phyloP scores from a whole-genome alignment of 2,888 invertebrate genomes.

The Amblyteles armatorius region DNA sequence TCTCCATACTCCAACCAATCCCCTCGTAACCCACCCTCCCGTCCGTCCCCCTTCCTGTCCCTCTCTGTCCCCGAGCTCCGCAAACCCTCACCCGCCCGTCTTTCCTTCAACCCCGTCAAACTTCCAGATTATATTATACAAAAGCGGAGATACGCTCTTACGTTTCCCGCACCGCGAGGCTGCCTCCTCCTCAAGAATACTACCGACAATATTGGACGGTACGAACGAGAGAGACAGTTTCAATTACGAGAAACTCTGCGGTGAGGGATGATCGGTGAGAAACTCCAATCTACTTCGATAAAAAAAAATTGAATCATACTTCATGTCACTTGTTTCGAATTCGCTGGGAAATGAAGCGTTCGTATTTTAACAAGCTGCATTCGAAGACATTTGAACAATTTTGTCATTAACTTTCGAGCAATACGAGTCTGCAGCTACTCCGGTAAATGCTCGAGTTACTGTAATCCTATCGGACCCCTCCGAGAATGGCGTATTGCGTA shows the following conservation, averaged over 20 bases:
- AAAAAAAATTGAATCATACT: not conserved
- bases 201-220: conserved; percentile 35
- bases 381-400: not conserved
- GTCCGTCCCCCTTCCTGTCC: conserved; percentile 72
- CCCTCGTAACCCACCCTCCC: conserved; percentile 70
- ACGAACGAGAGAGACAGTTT: conserved; percentile 57
- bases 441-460: not conserved
- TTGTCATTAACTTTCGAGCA: not conserved
- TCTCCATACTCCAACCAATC: conserved; percentile 76
- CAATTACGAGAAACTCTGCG: conserved; percentile 63
- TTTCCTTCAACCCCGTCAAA: conserved; percentile 77
- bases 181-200: conserved; percentile 6
- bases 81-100: conserved; percentile 71
- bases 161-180: conserved; percentile 66
- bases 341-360: not conserved
- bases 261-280: conserved; percentile 54
- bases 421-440: not conserved
- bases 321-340: not conserved
- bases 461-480: conserved; percentile 11
- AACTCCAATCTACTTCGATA: conserved; percentile 14
- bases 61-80: conserved; percentile 50
- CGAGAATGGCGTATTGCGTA: conserved; percentile 24
- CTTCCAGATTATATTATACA: conserved; percentile 82
- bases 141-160: conserved; percentile 78
- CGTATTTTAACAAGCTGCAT: not conserved